These are phyloP conservation scores for Helicoverpa zea DNA, from an alignment of 1,140 invertebrate genomes.

Conservation along the genomic window DNA sequence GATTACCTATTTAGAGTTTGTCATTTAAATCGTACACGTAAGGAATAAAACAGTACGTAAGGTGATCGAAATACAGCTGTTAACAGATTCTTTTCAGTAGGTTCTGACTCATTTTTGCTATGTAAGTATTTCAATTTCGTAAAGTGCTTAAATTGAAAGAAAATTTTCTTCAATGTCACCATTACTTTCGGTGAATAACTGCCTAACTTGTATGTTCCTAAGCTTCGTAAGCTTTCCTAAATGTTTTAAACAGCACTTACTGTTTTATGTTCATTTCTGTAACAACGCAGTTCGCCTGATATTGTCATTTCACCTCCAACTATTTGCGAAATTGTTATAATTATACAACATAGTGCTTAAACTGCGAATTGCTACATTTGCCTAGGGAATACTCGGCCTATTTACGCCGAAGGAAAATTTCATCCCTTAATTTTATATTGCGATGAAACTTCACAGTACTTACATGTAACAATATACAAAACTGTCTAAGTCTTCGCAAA, in stretches of 20 bases:
- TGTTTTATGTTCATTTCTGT: slow-evolving; percentile 46
- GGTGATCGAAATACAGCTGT: too few relatives aligned
- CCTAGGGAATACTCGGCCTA: slow-evolving; percentile 17
- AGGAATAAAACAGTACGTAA: too few relatives aligned
- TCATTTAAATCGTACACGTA: too few relatives aligned
- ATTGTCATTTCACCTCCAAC: slow-evolving; percentile 54
- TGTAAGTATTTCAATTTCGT: too few relatives aligned
- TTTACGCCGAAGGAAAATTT: slow-evolving; percentile 33
- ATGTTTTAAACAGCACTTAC: slow-evolving; percentile 29
- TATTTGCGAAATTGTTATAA: slow-evolving; percentile 62
- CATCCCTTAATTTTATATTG: slow-evolving; percentile 45
- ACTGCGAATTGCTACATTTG: slow-evolving; percentile 47
- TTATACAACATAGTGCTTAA: slow-evolving; percentile 41
- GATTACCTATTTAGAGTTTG: too few relatives aligned
- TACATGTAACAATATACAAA: background rate
- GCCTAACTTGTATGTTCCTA: background rate
- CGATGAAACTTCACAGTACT: slow-evolving; percentile 28
- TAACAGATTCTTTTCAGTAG: too few relatives aligned
- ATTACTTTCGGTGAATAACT: too few relatives aligned
- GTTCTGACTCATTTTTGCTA: too few relatives aligned
- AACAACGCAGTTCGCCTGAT: slow-evolving; percentile 1
- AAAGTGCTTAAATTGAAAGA: too few relatives aligned
- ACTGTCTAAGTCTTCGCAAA: background rate
- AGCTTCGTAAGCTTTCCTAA: background rate
- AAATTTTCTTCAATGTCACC: too few relatives aligned